Base-by-base conservation (phyloP, 1,140 invertebrate genomes). In the Onthophagus taurus region DNA sequence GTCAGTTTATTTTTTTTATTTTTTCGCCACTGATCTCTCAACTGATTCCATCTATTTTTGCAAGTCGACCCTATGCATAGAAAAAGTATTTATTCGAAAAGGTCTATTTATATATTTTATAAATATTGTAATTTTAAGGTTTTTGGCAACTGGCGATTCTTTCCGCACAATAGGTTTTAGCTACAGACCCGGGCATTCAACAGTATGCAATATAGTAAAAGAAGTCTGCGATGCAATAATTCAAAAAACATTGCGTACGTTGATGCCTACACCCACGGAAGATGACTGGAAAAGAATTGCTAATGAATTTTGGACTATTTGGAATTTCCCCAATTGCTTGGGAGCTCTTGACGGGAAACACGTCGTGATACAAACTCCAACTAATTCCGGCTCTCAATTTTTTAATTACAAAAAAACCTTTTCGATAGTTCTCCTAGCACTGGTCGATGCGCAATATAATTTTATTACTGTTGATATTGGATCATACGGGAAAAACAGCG, bases 271-370 rank as follows among this genome's bases (percentile, higher is more conserved):
- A 8, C 19, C 31, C 29, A 43, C 57, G 38, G 44, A 51, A 29
- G 13, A 26, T 12, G 38, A 42, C 29, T 35, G 48, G 48, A 47
- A 43, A 36, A 29, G 17, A 20, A 45, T 42, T 42, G 50, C 43
- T 11, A 29, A 23, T 11, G 46, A 42, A 19, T 48, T 45, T 41
- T 36, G 38, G 24, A 30, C 26, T 37, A 23, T 33, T 23, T 60
- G 58, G 59, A 52, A 63, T 26, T 52, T 64, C 33, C 58, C 59
- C 11, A 39, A 58, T 34, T 55, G 53, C 38, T 16, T 59, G n/a
- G 64, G 66, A 9, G 59, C 65, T 9, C 50, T 67, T 4, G 69
- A 72, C 51, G 65, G 68, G 0, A 71, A 69, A 46, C 67, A 72
- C 42, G 43, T 71, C 7, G 30, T 42, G 5, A 61, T 70, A 34